These are phyloP conservation scores for Saguinus imperator DNA, from an alignment of 2,113 vertebrate species.

Conservation along the genomic window DNA sequence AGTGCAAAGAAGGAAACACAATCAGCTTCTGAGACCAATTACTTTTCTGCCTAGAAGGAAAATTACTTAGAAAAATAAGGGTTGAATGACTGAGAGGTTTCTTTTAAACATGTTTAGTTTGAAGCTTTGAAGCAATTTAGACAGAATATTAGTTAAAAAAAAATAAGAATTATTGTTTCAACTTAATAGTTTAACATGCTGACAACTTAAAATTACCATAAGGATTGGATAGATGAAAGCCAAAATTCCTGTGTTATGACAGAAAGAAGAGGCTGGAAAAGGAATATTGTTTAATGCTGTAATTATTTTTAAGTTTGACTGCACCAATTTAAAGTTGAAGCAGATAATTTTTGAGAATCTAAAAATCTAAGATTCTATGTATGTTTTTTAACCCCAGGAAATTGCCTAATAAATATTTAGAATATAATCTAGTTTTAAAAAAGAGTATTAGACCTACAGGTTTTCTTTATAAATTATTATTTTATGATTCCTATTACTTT, in stretches of 20 bases:
- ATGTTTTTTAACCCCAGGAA: not conserved
- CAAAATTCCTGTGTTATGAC: conserved; percentile 64
- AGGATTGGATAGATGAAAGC: conserved; percentile 51
- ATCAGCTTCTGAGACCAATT: not conserved
- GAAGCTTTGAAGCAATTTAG: conserved; percentile 47
- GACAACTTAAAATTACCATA: conserved; percentile 61
- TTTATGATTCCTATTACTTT: conserved; percentile 44
- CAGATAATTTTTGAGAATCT: conserved; percentile 64
- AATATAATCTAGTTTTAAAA: not conserved
- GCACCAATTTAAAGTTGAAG: conserved; percentile 40
- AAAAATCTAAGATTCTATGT: conserved; percentile 26
- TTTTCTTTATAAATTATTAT: not conserved
- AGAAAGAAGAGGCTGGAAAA: conserved; percentile 34
- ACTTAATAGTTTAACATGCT: conserved; percentile 60
- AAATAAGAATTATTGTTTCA: conserved; percentile 42
- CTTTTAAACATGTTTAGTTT: conserved; percentile 35
- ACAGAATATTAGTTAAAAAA: conserved; percentile 59
- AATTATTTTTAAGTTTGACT: conserved; percentile 70
- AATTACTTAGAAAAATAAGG: conserved; percentile 14
- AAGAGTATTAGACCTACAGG: not conserved
- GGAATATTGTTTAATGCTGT: conserved; percentile 33
- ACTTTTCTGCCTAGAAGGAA: conserved; percentile 28
- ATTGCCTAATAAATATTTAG: conserved; percentile 23
- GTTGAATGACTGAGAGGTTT: conserved; percentile 28
- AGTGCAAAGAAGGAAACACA: not conserved